Conservation (phyloP, 2,797 vertebrate species). For the Coranthus polyacanthus region DNA sequence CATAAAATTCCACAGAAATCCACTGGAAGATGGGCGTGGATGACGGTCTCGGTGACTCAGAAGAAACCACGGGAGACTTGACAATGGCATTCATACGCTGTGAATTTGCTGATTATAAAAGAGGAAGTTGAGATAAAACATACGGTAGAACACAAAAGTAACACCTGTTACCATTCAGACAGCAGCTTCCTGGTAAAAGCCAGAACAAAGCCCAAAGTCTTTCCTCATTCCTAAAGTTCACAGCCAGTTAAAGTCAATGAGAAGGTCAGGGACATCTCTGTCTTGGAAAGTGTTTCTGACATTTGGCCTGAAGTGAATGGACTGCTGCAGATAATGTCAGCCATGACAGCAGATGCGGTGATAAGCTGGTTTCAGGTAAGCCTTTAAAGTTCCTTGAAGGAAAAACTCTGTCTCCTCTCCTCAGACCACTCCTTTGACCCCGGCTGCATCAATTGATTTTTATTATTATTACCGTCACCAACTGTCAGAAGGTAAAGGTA, state of each 20-base stretch:
- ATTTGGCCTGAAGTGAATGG: slow-evolving; percentile 24
- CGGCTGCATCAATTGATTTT: slow-evolving; percentile 19
- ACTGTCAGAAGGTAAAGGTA: slow-evolving; percentile 6
- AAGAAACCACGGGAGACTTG: slow-evolving; percentile 9
- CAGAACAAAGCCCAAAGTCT: slow-evolving; percentile 10
- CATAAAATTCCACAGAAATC: slow-evolving; percentile 37
- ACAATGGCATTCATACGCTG: no score
- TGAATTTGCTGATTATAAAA: slow-evolving; percentile 39
- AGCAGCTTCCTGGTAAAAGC: slow-evolving; percentile 37
- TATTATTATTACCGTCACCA: slow-evolving; percentile 10
- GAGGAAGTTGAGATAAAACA: slow-evolving; percentile 40
- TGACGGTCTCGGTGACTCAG: slow-evolving; percentile 31
- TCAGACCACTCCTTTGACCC: slow-evolving; percentile 23
- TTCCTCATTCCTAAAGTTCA: slow-evolving; percentile 52
- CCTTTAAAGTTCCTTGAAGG: slow-evolving; percentile 8
- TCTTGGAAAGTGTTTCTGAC: slow-evolving; percentile 47
- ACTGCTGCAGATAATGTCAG: slow-evolving; percentile 41
- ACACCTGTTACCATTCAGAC: slow-evolving; percentile 47
- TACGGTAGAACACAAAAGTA: slow-evolving; percentile 21
- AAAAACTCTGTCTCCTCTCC: slow-evolving; percentile 9
- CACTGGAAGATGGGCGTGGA: slow-evolving; percentile 43
- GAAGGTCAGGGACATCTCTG: slow-evolving; percentile 37
- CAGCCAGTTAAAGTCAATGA: slow-evolving; percentile 48
- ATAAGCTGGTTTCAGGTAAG: slow-evolving; percentile 37
- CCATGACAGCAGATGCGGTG: slow-evolving; percentile 35